Evolutionary conservation across 2,113 vertebrate genomes (phyloP).

Genomic region (Okapia johnstoni): DNA sequence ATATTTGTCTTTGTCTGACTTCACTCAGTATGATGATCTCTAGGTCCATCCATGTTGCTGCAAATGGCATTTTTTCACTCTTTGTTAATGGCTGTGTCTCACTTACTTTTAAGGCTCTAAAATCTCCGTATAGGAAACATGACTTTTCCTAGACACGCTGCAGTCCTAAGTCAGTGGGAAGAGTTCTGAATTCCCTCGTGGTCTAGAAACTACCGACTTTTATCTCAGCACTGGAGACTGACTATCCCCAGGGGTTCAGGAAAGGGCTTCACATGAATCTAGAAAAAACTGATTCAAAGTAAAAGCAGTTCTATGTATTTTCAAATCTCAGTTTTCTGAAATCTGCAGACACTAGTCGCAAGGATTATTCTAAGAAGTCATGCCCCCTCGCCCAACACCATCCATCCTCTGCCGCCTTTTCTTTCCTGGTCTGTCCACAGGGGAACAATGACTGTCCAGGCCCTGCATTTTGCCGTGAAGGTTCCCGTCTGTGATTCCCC

Average conservation of each 20-base stretch:
- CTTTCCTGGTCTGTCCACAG: neutral
- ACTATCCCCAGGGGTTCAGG: neutral
- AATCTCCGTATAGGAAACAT: neutral
- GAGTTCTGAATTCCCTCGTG: neutral
- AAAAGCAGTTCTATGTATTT: conserved; percentile 21
- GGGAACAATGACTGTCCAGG: neutral
- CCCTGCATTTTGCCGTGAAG: neutral
- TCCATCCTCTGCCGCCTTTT: neutral
- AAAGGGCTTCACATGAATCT: neutral
- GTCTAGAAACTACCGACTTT: neutral
- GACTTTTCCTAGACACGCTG: neutral
- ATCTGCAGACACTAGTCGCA: neutral
- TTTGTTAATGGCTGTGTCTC: neutral
- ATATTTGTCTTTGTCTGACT: neutral
- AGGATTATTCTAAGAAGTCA: neutral
- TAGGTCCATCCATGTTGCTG: neutral
- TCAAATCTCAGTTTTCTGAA: neutral
- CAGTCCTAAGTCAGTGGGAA: neutral
- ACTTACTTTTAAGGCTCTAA: neutral
- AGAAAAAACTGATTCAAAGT: neutral
- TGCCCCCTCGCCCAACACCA: neutral
- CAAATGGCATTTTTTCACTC: neutral
- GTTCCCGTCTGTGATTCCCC: neutral
- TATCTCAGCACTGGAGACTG: neutral
- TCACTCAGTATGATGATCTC: neutral